Conservation (phyloP, 2,113 vertebrate species). For the Coreoperca whiteheadi region DNA sequence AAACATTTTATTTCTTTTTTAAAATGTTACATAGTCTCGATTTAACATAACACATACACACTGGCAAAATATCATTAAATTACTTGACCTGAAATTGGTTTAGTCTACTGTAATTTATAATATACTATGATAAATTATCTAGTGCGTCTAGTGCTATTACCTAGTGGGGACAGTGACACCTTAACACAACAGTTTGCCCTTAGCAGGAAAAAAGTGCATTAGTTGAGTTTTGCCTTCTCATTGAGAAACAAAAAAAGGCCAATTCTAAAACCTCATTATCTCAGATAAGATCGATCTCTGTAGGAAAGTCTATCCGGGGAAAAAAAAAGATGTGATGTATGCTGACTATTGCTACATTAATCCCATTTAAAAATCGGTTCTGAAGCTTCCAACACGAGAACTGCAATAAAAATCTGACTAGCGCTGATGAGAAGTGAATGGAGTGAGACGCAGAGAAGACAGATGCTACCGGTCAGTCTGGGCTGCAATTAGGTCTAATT, state of each 20-base stretch:
- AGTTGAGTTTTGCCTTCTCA: background rate
- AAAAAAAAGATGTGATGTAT: background rate
- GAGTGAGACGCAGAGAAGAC: background rate
- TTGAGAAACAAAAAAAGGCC: background rate
- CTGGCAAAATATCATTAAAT: background rate
- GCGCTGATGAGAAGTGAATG: background rate
- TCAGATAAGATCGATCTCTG: slow-evolving; percentile 9
- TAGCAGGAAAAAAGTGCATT: background rate
- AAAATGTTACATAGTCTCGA: background rate
- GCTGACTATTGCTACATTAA: background rate
- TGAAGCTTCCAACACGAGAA: background rate
- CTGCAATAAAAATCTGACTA: slow-evolving; percentile 14
- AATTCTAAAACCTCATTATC: background rate
- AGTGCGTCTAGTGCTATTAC: background rate
- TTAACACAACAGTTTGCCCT: background rate
- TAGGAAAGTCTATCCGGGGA: background rate
- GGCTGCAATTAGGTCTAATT: background rate
- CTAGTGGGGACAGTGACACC: background rate
- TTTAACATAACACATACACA: background rate
- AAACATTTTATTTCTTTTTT: background rate
- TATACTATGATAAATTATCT: background rate
- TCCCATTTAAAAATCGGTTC: slow-evolving; percentile 7
- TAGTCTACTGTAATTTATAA: background rate
- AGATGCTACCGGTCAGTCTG: slow-evolving; percentile 1
- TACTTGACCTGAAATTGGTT: background rate